Evolutionary conservation across 1,140 invertebrate genomes (phyloP), one percentile per base, ranked within the genome.

Genomic region (Heliconius congener): DNA sequence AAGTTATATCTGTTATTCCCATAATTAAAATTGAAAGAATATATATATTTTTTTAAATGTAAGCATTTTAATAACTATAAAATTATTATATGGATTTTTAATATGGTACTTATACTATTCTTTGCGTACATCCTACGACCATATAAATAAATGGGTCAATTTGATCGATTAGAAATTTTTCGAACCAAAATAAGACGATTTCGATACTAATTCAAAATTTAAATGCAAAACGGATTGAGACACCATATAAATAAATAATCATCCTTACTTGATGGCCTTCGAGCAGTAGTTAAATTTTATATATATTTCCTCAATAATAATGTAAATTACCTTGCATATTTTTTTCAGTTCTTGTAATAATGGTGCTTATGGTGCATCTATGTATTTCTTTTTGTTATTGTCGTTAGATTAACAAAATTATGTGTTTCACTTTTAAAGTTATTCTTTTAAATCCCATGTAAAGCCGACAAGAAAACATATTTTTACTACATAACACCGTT

Each of bases 151-250:
- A 60, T 60, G 8, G 34, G 74, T 81, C 81, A 57, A 76, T 77
- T 78, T 81, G 34, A 81, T 82, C 75, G 81, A 83, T 85, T 86
- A 84, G 80, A 85, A 86, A 86, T 81, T 79, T 77, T 57, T 76
- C 57, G 39, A 37, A 79, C 81, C 80, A 77, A 82, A 74, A 77
- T 19, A 73, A 78, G 37, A 78, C 37, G 55, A 23, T 73, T 74
- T 70, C 30, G 23, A 66, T 76, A 6, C 18, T 75, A 39, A 37
- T 57, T 23, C 19, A 75, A 57, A 18, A 74, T 46, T 74, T 74
- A 27, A 46, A 74, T 74, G 42, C 73, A 13, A 74, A 57, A 57
- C 57, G 16, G 13, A 66, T 70, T 34, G 52, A 73, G 57, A 34
- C 39, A 30, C 71, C 74, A 60, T 75, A 46, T 39, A 75, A 60